Conservation (phyloP, 2,113 vertebrate genomes). For the Bothrops jararaca region DNA sequence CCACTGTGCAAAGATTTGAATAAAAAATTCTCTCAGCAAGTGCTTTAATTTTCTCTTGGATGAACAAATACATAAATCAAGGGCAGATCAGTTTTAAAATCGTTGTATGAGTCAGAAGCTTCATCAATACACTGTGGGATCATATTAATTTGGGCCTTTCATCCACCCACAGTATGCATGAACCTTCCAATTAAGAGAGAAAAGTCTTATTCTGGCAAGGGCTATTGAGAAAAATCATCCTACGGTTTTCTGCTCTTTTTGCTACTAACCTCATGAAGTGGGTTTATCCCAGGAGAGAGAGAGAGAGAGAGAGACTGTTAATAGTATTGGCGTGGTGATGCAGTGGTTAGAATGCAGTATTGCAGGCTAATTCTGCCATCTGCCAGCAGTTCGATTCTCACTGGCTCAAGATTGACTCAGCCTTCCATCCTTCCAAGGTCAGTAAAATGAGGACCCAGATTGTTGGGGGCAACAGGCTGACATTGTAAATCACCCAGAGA, state of each 20-base stretch:
- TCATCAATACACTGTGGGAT: not conserved
- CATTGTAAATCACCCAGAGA: no score
- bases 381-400: no score
- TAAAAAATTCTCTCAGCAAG: not conserved
- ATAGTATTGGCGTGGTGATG: not conserved
- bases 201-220: not conserved
- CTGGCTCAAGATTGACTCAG: no score
- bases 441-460: no score
- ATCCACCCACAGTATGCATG: not conserved
- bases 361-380: no score
- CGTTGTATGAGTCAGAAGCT: not conserved
- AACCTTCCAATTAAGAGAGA: not conserved
- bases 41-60: not conserved
- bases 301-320: not conserved
- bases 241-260: not conserved
- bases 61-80: not conserved
- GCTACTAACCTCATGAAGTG: not conserved
- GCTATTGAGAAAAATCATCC: not conserved
- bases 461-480: no score
- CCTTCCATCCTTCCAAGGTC: no score
- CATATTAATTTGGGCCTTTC: not conserved
- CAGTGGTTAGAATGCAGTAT: no score
- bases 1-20: not conserved
- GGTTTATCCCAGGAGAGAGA: not conserved
- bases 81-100: not conserved